Percentiles rank a stretch among this genome's conserved stretches.
phyloP scores from a whole-genome alignment of 2,888 invertebrate species.

The Aquatica leii region DNA sequence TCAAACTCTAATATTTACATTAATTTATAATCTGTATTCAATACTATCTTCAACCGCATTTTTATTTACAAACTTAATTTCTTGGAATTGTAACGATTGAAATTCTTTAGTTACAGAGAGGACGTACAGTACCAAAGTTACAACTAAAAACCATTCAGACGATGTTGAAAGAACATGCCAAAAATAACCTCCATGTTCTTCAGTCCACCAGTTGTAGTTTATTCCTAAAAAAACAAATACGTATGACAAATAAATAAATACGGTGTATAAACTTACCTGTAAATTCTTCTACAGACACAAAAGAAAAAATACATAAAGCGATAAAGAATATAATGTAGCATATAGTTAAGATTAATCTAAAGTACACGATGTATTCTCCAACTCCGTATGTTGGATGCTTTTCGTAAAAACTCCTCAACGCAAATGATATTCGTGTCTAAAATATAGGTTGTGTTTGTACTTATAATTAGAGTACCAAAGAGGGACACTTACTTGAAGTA shows the following conservation, averaged over 20 bases:
- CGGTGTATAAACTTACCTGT: background rate
- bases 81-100: slow-evolving; percentile 9
- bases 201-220: slow-evolving; percentile 1
- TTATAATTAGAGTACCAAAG: background rate
- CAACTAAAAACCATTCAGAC: slow-evolving; percentile 3
- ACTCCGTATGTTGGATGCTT: background rate
- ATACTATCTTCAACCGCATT: background rate
- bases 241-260: too few species aligned
- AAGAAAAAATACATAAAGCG: background rate
- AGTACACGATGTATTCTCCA: background rate
- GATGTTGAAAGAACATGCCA: background rate
- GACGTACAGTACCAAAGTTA: background rate
- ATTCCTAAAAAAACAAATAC: background rate
- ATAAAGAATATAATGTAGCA: background rate
- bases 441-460: too few species aligned
- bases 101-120: slow-evolving; percentile 6
- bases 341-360: background rate
- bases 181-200: background rate
- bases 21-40: background rate
- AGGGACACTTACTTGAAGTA: background rate
- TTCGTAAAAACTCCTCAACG: background rate
- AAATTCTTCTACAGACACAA: background rate
- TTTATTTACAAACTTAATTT: slow-evolving; percentile 9
- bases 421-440: background rate
- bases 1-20: too few species aligned